Evolutionary conservation across 2,797 vertebrate genomes (phyloP), one percentile per base, ranked within the genome.

Genomic region (Acrossocheilus wenchowensis): DNA sequence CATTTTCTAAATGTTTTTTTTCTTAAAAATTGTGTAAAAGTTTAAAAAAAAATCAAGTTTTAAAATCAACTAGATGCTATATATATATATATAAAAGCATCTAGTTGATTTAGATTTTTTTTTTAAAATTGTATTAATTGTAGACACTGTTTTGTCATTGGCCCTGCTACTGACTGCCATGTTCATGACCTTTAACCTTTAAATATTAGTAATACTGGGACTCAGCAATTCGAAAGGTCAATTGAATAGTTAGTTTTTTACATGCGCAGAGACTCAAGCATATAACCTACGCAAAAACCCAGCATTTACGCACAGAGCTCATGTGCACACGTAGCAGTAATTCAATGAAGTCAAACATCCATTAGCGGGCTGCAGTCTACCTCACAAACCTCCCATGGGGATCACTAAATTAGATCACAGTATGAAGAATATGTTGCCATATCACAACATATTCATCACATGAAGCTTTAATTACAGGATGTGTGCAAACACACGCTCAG

Each of bases 401-500:
- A 85, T 30, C 34, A 74, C 84, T 92, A 93, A 92, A 95, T 94
- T 92, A 93, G 89, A 94, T 93, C 91, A 90, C 86, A 71, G 83
- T 89, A 88, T 92, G 91, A 93, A 82, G 86, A 84, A 94, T 91
- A 90, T 91, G 90, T 91, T 91, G 87, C 91, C 89, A 86, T 84
- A 87, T 90, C 89, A 89, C 80, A 30, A 90, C 85, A 83, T 23
- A 54, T 71, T 82, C 43, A 52, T 82, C 66, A 82, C 81, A 48
- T 90, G 90, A 85, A 91, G 85, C 72, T 86, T 94, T 93, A 93
- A 94, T 94, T 94, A 94, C 68, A 72, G 45, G 6, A 64, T 62
- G 57, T 95, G 94, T 91, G 94, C 73, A 71, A 36, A 84, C 74
- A 85, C 82, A 90, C 75, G 60, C 52, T 62, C 43, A 52, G 36